Evolutionary conservation across 2,888 invertebrate species (phyloP), one percentile per base, ranked within the genome.

Genomic region (Tachina lurida): DNA sequence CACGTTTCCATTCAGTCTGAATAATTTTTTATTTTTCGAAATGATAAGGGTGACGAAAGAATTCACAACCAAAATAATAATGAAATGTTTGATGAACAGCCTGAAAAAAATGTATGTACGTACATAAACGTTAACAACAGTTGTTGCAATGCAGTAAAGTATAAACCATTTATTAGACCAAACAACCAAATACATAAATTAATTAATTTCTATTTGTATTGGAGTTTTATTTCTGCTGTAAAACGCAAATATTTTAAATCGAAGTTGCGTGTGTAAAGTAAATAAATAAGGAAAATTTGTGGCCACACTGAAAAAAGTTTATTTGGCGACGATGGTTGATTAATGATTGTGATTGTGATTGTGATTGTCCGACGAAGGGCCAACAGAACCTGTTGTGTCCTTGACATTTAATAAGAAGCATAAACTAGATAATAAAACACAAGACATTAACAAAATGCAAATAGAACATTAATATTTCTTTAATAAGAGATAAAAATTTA

Each of bases 261-360:
- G 7, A 84, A 77, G 78, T 84, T 78, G 83, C 83, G 73, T 84
- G 83, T 74, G 60, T 54, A 84, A 78, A 52, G 77, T 67, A 71
- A 84, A 84, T 84, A 77, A 83, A 78, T 54, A 76, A 67, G 45
- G 31, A 49, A 47, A 60, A 73, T 58, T 78, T 78, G 60, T 73
- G 60, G 73, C 67, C 54, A 54, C 39, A 73, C 60, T 39, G 19
- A 12, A n/a, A n/a, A 39, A 22, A 47, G 43, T 54, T 47, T 47
- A 60, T 84, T 78, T 77, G 45, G 19, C 39, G 45, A 19, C 45
- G 45, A 73, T 77, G 52, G 39, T 65, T 67, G 41, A 73, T 77
- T 73, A 77, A 75, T 73, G 47, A 31, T 31, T 31, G 31, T 31
- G 31, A 31, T 31, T 31, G 31, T 31, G 31, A 31, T 31, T 31